Percentiles rank a stretch among this genome's conserved stretches.
These are phyloP conservation scores for Margarornis squamiger DNA, from an alignment of 2,797 vertebrate genomes.

Conservation along the genomic window DNA sequence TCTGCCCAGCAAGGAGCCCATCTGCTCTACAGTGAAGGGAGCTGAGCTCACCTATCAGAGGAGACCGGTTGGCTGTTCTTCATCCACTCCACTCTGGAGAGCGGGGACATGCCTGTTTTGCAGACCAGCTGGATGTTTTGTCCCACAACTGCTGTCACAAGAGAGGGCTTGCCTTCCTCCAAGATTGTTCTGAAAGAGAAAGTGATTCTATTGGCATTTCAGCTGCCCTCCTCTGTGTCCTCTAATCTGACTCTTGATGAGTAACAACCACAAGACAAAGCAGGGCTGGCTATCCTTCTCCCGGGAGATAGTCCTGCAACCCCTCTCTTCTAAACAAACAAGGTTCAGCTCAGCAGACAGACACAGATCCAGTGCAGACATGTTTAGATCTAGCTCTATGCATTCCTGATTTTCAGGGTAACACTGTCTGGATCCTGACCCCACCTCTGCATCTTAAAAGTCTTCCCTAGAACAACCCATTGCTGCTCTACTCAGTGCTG, in stretches of 20 bases:
- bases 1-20: background rate
- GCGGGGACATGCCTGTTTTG: background rate
- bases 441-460: background rate
- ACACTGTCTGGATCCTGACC: background rate
- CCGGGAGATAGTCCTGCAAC: background rate
- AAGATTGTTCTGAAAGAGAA: slow-evolving; percentile 78
- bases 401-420: background rate
- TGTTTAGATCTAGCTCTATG: background rate
- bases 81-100: slow-evolving; percentile 69
- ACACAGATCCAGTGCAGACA: background rate
- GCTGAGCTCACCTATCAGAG: slow-evolving; percentile 65
- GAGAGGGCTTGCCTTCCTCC: slow-evolving; percentile 71
- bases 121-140: slow-evolving; percentile 74
- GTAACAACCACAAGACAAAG: background rate
- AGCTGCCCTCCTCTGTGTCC: background rate
- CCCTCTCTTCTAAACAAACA: background rate
- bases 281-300: background rate
- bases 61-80: slow-evolving; percentile 62
- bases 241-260: background rate
- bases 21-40: background rate
- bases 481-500: background rate
- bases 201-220: background rate
- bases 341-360: background rate
- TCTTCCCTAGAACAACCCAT: background rate
- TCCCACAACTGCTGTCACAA: slow-evolving; percentile 77